Evolutionary conservation across 2,797 vertebrate species (phyloP), one percentile per base, ranked within the genome.

Genomic region (Coregonus ussuriensis): DNA sequence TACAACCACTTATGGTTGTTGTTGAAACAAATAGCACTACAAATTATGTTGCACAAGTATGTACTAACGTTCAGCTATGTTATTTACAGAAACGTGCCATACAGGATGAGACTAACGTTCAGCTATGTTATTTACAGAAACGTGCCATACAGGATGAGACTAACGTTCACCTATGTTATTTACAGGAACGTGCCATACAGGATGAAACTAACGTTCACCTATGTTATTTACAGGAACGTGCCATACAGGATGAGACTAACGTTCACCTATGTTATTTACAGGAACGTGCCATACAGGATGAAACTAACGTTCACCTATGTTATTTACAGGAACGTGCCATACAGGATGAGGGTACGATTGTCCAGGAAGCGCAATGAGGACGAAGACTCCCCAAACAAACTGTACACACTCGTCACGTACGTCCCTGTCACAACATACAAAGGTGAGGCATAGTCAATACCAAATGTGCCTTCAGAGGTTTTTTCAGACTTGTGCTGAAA

Each of bases 331-430:
- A 41, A 99, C 0, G 98, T 99, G 82, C 98, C 97, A 1, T 99
- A 98, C 85, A 96, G 98, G 21, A 97, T 99, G 82, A 96, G 97
- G 0, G 98, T 99, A 4, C 96, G 98, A 9, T 93, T 99, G 83
- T 99, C 98, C 88, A 96, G 98, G 90, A 99, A 99, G 80, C 96
- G 97, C 52, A 99, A 99, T 0, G 98, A 99, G 87, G 98, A 99
- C 6, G 98, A 99, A 87, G 98, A 99, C 81, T 99, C 98, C 0
- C 97, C 98, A 6, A 99, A 99, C 93, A 99, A 99, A 84, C 94
- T 99, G 0, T 99, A 99, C 89, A 99, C 98, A 0, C 90, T 99
- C 90, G 97, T 99, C 78, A 99, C 98, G 35, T 99, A 99, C 0
- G 98, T 99, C 80, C 98, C 97, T 53, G 98, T 99, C 85, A 99